Evolutionary conservation across 1,140 invertebrate genomes (phyloP), one percentile per base, ranked within the genome.

Genomic region (Marisa cornuarietis): DNA sequence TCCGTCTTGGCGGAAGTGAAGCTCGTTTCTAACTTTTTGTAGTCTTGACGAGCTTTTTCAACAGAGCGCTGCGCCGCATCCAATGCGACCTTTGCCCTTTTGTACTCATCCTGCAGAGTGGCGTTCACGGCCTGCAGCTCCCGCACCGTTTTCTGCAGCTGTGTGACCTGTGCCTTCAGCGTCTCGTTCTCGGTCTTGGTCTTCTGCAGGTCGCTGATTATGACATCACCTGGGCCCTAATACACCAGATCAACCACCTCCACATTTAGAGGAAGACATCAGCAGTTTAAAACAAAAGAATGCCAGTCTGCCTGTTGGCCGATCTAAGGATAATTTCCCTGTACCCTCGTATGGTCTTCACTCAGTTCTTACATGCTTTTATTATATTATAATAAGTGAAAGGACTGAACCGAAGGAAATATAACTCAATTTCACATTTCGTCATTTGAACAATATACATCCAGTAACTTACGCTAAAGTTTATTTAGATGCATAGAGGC

Each of bases 101-200:
- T 88, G 79, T 86, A 87, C 76, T 89, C 87, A 71, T 89, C 88
- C 78, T 88, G 87, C 31, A 88, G 68, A 10, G 69, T 85, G 20
- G 73, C 26, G 61, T 83, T 85, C 2, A 88, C 81, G 11, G 71
- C 73, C 78, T 88, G 85, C 69, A 88, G 81, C 72, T 89, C 87
- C 66, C 88, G 86, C 5, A 88, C 71, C 13, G 80, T 79, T 58
- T 82, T 86, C 78, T 88, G 83, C 7, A 86, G 79, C 78, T 88
- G 88, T 42, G 85, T 85, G 9, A 87, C 68, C 54, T 88, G 84
- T 5, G 61, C n/a, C 78, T 80, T 83, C 31, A 89, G 80, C 16
- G 26, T 68, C n/a, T 87, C 87, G 63, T 88, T 88, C 68, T 89
- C 88, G 2, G 72, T 76, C 71, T 83, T 84, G 2, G 81, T 76